Conservation (phyloP, 2,113 vertebrate species). For the Lepidiolamprologus cunningtoni region DNA sequence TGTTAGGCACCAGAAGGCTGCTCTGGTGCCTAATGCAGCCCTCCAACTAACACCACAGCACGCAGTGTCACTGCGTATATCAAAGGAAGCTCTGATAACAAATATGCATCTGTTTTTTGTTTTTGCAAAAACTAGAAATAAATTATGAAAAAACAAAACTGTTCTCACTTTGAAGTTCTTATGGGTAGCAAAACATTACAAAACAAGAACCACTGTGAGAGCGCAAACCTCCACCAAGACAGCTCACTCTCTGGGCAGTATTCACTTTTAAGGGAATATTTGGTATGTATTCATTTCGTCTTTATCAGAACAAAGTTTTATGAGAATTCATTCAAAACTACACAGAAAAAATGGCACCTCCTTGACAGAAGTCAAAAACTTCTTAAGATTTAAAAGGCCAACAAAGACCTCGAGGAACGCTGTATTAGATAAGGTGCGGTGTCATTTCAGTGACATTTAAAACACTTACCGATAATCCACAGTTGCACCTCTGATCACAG, state of each 20-base stretch:
- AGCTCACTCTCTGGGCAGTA: neutral
- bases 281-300: neutral
- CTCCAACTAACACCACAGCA: neutral
- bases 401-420: neutral
- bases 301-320: neutral
- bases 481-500: neutral
- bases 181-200: neutral
- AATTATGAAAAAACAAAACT: neutral
- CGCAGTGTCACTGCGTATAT: accelerated
- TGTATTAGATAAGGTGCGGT: neutral
- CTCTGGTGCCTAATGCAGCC: neutral
- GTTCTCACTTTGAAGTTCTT: neutral
- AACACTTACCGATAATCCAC: neutral
- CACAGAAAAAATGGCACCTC: neutral
- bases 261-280: neutral
- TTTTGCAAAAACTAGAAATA: neutral
- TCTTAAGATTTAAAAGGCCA: neutral
- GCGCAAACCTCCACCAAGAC: neutral
- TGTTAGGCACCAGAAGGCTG: neutral
- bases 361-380: neutral
- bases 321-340: neutral
- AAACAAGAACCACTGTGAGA: neutral
- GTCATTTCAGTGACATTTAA: neutral
- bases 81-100: neutral
- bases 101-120: neutral